Conservation (phyloP, 2,888 invertebrate species). For the Cataglyphis livida region DNA sequence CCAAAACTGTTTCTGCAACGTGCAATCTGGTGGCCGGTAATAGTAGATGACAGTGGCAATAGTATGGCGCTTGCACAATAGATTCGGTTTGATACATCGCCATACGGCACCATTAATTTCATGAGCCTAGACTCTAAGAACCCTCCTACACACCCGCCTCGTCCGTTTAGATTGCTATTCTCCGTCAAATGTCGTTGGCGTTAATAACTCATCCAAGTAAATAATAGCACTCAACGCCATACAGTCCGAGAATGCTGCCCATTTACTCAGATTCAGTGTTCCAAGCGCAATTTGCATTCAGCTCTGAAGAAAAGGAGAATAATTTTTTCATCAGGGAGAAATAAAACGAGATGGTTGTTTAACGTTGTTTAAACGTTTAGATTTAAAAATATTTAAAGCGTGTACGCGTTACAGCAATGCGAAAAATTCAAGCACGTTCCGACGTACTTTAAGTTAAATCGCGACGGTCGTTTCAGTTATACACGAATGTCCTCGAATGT, state of each 20-base stretch:
- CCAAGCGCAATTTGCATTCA: slow-evolving; percentile 55
- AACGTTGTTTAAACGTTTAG: background rate
- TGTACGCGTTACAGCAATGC: background rate
- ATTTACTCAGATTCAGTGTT: slow-evolving; percentile 56
- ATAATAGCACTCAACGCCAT: slow-evolving; percentile 69
- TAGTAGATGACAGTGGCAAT: slow-evolving; percentile 63
- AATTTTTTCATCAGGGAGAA: background rate
- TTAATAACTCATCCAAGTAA: slow-evolving; percentile 73
- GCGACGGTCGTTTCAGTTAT: slow-evolving; percentile 28
- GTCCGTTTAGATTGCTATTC: slow-evolving; percentile 65
- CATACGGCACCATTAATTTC: slow-evolving; percentile 79
- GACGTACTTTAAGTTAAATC: slow-evolving; percentile 41
- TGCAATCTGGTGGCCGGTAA: slow-evolving; percentile 64
- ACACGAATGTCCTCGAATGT: slow-evolving; percentile 13
- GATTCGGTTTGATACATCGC: slow-evolving; percentile 80
- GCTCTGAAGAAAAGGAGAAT: slow-evolving; percentile 7
- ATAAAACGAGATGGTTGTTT: slow-evolving; percentile 3
- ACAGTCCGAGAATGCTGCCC: slow-evolving; percentile 43
- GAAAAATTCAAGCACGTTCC: slow-evolving; percentile 38
- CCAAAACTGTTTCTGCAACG: slow-evolving; percentile 69
- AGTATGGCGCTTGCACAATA: slow-evolving; percentile 76
- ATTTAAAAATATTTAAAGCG: background rate
- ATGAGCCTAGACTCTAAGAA: slow-evolving; percentile 69
- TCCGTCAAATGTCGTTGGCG: slow-evolving; percentile 70
- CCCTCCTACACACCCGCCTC: slow-evolving; percentile 14